Evolutionary conservation across 2,113 vertebrate species (phyloP).

Genomic region (Cnemophilus loriae): DNA sequence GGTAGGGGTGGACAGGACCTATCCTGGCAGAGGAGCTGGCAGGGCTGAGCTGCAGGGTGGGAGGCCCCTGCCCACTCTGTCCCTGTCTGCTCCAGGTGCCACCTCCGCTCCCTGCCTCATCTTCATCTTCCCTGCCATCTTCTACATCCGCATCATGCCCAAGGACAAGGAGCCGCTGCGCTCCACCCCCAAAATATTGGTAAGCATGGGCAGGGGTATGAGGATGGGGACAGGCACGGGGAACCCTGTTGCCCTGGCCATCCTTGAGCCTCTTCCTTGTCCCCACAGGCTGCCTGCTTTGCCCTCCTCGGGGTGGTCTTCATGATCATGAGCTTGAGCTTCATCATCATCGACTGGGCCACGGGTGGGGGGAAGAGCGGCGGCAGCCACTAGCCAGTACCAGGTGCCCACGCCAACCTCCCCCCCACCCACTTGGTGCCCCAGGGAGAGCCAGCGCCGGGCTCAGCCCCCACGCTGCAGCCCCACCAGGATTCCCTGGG

Average conservation of each 20-base stretch:
- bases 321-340: constrained; percentile 97
- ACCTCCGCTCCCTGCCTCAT: constrained; percentile 97
- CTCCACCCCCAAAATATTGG: constrained; percentile 89
- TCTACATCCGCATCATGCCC: constrained; percentile 96
- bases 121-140: constrained; percentile 97
- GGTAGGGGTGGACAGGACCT: background rate
- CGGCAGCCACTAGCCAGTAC: constrained; percentile 83
- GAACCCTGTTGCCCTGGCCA: background rate
- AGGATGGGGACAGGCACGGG: rapidly evolving
- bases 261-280: background rate
- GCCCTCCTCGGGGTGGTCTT: constrained; percentile 87
- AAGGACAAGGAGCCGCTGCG: constrained; percentile 87
- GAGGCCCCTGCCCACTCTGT: background rate
- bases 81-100: constrained; percentile 81
- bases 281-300: constrained; percentile 84
- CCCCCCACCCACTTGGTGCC: background rate
- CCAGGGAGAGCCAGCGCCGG: background rate
- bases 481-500: background rate
- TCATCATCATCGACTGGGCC: constrained; percentile 94
- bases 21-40: background rate
- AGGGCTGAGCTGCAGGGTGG: background rate
- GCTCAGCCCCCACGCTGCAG: constrained; percentile 41
- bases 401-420: background rate
- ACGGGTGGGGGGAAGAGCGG: constrained; percentile 71
- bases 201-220: constrained; percentile 48